phyloP scores from a whole-genome alignment of 2,797 vertebrate genomes.

The Perodicticus potto region DNA sequence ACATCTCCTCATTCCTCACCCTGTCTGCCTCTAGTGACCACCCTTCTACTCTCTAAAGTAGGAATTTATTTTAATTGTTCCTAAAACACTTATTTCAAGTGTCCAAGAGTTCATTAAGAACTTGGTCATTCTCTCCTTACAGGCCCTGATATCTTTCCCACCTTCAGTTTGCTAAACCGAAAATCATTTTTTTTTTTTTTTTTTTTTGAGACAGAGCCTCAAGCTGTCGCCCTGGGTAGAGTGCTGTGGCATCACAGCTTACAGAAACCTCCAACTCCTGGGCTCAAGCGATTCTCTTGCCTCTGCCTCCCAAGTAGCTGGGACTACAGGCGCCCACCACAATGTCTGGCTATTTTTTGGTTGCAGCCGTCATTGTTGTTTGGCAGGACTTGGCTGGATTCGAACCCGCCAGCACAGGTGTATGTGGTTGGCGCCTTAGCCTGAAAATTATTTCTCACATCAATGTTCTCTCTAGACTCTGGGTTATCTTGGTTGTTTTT shows the following conservation, averaged over 20 bases:
- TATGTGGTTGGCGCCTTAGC: too few species aligned
- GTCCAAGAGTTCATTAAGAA: not conserved
- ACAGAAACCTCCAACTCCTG: too few species aligned
- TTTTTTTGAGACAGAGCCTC: too few species aligned
- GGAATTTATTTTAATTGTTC: conserved; percentile 27
- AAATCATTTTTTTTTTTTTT: not conserved
- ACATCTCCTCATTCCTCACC: not conserved
- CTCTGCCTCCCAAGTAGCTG: too few species aligned
- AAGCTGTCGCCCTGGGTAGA: too few species aligned
- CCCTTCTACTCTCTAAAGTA: not conserved
- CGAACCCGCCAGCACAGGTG: too few species aligned
- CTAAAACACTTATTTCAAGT: not conserved
- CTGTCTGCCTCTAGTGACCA: not conserved
- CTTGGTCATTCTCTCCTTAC: not conserved
- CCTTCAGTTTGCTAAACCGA: not conserved
- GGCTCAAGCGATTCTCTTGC: too few species aligned
- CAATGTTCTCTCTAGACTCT: not conserved
- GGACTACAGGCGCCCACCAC: too few species aligned
- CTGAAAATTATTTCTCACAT: not conserved
- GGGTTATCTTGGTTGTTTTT: not conserved
- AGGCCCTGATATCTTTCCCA: not conserved
- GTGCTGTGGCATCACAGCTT: too few species aligned
- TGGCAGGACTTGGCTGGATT: too few species aligned
- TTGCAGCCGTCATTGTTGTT: too few species aligned
- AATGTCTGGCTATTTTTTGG: too few species aligned